Evolutionary conservation across 2,888 invertebrate genomes (phyloP), one percentile per base, ranked within the genome.

Genomic region (Steinernema hermaphroditum): DNA sequence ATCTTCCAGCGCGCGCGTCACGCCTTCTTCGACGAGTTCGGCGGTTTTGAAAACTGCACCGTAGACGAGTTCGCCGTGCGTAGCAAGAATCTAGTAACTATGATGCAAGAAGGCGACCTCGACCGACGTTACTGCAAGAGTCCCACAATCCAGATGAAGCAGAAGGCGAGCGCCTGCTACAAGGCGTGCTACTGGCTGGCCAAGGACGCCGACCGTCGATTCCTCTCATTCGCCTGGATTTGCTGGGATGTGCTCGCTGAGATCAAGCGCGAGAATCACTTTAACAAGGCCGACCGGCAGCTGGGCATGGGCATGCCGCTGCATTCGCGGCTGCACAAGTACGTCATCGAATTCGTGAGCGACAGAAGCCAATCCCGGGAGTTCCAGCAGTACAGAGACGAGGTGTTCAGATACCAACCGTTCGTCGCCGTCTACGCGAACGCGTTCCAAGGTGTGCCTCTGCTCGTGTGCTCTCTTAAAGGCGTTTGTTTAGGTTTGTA

Each of bases 141-240:
- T 46, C 77, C 82, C 22, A 34, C 76, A 0, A 57, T 50, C 9
- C 54, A 54, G 0, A 74, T 80, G 71, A 69, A 73, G 62, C 70
- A 72, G 68, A 77, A 81, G 70, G 82, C 82, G 8, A 74, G 74
- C 14, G 82, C 82, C 0, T 82, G 76, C 68, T 82, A 82, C 57
- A 50, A 69, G 24, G 54, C 27, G 1, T 54, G 54, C 24, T 54
- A 54, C 27, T 54, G 2, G 24, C 19, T 24, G 6, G 54, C 54
- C 24, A 54, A 9, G 2, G 24, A 54, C 4, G 54, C 54, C 12
- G 27, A 54, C 2, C 19, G 54, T 2, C 54, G 54, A 2, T 54
- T 24, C 54, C 27, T 54, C 6, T 54, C 54, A 2, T 54, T 54
- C 27, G 54, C 54, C 4, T 54, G 54, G 54, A 27, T 54, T 2